These are phyloP conservation scores for Ceratoteleas bidentatus DNA, from an alignment of 1,140 invertebrate species.

Conservation along the genomic window DNA sequence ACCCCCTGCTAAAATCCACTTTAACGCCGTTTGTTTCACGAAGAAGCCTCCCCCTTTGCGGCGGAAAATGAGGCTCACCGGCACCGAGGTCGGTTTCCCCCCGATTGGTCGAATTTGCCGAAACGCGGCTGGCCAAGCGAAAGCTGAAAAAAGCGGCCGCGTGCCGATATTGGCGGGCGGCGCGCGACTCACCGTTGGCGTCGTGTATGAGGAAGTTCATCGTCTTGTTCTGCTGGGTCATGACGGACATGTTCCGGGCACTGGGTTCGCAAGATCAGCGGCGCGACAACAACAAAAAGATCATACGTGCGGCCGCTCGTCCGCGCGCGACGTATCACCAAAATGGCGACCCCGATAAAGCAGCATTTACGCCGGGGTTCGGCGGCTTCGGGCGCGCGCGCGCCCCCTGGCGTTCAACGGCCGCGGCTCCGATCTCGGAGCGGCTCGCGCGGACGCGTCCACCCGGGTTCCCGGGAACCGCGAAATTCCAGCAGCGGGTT, in stretches of 20 bases:
- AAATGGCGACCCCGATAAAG: conserved; percentile 83
- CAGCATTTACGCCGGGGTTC: conserved; percentile 77
- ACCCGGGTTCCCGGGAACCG: conserved; percentile 51
- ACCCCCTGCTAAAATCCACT: no score
- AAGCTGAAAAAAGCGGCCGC: conserved; percentile 12
- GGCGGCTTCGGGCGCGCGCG: not conserved
- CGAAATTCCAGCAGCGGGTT: conserved; percentile 72
- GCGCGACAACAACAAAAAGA: conserved; percentile 72
- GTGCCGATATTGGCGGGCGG: conserved; percentile 76
- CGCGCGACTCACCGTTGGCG: conserved; percentile 83
- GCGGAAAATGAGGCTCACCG: not conserved
- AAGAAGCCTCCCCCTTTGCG: not conserved
- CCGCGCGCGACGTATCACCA: conserved; percentile 77
- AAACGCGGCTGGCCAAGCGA: no score
- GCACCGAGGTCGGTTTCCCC: no score
- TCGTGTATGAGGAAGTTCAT: conserved; percentile 86
- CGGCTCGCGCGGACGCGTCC: conserved; percentile 20
- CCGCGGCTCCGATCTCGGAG: conserved; percentile 18
- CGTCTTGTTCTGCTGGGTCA: conserved; percentile 84
- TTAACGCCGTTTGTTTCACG: no score
- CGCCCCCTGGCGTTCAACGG: conserved; percentile 18
- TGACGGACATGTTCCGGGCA: conserved; percentile 75
- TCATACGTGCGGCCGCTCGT: conserved; percentile 74
- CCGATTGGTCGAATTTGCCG: no score
- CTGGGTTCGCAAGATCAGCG: conserved; percentile 64